phyloP scores from a whole-genome alignment of 2,113 vertebrate species.

The Galemys pyrenaicus region DNA sequence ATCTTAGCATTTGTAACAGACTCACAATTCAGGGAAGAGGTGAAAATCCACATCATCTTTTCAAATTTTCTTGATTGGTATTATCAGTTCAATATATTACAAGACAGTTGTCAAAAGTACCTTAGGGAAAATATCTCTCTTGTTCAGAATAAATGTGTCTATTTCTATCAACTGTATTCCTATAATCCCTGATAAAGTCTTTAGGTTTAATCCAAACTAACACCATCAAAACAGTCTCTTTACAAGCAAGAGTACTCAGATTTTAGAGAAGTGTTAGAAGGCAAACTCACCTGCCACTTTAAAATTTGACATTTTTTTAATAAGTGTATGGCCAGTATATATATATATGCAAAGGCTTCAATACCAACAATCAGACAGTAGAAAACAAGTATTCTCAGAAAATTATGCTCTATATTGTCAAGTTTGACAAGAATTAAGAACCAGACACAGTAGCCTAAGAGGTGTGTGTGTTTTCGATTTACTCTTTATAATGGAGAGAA shows the following conservation, averaged over 20 bases:
- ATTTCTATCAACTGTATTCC: not conserved
- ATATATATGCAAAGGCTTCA: not conserved
- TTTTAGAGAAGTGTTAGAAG: not conserved
- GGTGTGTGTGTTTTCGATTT: not conserved
- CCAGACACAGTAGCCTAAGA: not conserved
- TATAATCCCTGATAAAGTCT: not conserved
- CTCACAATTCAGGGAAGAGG: not conserved
- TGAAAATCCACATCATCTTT: not conserved
- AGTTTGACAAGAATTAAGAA: not conserved
- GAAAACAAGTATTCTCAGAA: not conserved
- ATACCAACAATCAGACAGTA: not conserved
- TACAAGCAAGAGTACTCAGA: conserved; percentile 7
- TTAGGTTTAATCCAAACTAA: not conserved
- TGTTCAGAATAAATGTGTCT: not conserved
- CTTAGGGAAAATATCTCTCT: not conserved
- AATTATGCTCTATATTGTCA: not conserved
- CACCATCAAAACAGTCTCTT: not conserved
- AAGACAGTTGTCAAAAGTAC: not conserved
- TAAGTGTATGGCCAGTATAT: not conserved
- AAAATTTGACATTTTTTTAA: not conserved
- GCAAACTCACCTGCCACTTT: not conserved
- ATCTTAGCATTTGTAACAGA: not conserved
- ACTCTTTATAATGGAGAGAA: not conserved
- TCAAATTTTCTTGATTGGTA: not conserved
- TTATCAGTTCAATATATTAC: not conserved